phyloP scores from a whole-genome alignment of 2,888 invertebrate genomes.

The Lithophane semibrunnea region DNA sequence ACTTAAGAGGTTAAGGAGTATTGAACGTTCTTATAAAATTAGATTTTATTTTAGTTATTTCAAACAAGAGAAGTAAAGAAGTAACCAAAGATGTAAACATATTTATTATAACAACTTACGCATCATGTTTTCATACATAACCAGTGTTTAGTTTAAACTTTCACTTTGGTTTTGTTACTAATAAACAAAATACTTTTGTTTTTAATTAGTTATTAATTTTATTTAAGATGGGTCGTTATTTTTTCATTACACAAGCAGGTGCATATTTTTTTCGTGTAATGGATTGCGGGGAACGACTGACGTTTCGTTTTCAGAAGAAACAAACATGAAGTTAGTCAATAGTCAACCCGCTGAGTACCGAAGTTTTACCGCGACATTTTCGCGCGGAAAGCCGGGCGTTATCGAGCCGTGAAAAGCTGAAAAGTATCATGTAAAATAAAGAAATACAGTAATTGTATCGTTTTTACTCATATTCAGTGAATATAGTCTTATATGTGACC shows the following conservation, averaged over 20 bases:
- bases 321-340: constrained; percentile 87
- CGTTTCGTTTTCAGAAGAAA: constrained; percentile 87
- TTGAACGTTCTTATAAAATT: not conserved
- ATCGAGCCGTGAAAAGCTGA: constrained; percentile 89
- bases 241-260: not conserved
- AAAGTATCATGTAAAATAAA: constrained; percentile 80
- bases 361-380: constrained; percentile 90
- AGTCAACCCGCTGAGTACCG: constrained; percentile 78
- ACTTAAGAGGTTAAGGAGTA: not conserved
- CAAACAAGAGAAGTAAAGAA: not conserved
- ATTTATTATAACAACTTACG: not conserved
- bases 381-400: constrained; percentile 91
- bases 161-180: not conserved
- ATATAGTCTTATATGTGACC: constrained; percentile 69
- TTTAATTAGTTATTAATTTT: not conserved
- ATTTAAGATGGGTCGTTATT: not conserved
- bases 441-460: constrained; percentile 71
- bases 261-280: constrained; percentile 69
- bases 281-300: constrained; percentile 75
- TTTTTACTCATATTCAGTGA: constrained; percentile 74
- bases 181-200: not conserved
- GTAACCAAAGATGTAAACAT: not conserved
- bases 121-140: not conserved
- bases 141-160: too few relatives aligned
- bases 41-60: not conserved